Conservation (phyloP, 2,888 invertebrate species). For the Perithous albicinctus region DNA sequence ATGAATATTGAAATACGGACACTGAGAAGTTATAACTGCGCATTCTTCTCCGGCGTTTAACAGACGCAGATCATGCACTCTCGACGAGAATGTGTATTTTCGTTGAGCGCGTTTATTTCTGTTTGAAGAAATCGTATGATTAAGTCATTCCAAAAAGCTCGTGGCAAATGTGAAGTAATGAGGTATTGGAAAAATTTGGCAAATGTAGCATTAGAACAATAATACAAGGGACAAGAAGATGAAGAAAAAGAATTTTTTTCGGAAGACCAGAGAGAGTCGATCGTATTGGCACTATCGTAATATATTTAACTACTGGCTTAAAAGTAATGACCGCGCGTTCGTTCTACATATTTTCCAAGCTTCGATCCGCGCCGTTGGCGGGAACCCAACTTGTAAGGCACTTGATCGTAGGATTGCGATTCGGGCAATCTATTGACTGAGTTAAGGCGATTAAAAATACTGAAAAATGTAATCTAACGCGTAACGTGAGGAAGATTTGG, state of each 20-base stretch:
- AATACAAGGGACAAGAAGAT: neutral
- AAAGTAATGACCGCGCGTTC: neutral
- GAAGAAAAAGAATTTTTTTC: neutral
- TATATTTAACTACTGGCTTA: too few relatives aligned
- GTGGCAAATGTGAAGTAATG: neutral
- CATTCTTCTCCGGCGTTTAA: neutral
- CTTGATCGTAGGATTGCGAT: too few relatives aligned
- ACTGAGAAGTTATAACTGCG: neutral
- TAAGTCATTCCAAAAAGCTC: neutral
- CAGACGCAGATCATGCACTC: neutral
- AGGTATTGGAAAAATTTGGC: neutral
- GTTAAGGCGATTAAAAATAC: too few relatives aligned
- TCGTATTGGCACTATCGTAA: too few relatives aligned
- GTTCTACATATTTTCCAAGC: too few relatives aligned
- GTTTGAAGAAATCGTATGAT: neutral
- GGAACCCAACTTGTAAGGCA: too few relatives aligned
- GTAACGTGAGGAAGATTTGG: neutral
- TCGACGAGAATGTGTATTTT: too few relatives aligned
- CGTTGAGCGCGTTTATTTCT: too few relatives aligned
- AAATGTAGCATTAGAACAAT: neutral
- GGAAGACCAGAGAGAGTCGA: too few relatives aligned
- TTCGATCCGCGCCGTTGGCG: too few relatives aligned
- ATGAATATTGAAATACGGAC: slow-evolving; percentile 10
- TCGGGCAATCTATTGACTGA: too few relatives aligned
- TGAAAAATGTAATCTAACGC: neutral